phyloP scores from a whole-genome alignment of 2,113 vertebrate genomes.

The Oncorhynchus kisutch region DNA sequence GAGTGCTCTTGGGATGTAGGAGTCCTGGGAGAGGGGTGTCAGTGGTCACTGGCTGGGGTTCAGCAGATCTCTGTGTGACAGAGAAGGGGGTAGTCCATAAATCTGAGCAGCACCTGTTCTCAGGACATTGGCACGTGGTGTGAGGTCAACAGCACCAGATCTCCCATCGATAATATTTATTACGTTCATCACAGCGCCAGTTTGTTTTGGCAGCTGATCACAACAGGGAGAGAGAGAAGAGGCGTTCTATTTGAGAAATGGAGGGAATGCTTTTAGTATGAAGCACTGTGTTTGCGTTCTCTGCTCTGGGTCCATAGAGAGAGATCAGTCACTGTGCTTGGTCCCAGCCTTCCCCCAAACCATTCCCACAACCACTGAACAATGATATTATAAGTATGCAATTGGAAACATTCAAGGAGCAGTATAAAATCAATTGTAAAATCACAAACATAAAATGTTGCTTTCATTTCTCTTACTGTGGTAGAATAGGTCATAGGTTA shows the following conservation, averaged over 20 bases:
- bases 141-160: conserved; percentile 70
- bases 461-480: conserved; percentile 28
- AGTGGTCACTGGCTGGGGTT: neutral
- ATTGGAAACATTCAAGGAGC: conserved; percentile 39
- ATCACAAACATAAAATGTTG: conserved; percentile 19
- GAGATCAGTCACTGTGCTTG: conserved; percentile 45
- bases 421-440: conserved; percentile 25
- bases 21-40: neutral
- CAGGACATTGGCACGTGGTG: conserved; percentile 57
- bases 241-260: conserved; percentile 45
- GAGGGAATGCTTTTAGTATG: conserved; percentile 52
- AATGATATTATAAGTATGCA: conserved; percentile 30
- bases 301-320: conserved; percentile 41
- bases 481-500: conserved; percentile 18
- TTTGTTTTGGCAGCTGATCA: conserved; percentile 76
- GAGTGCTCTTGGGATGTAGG: neutral
- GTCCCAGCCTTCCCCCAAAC: conserved; percentile 29
- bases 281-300: conserved; percentile 39
- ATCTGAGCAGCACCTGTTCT: conserved; percentile 73
- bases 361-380: conserved; percentile 33
- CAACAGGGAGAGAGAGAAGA: conserved; percentile 31
- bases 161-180: conserved; percentile 75
- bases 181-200: conserved; percentile 64
- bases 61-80: conserved; percentile 33
- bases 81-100: conserved; percentile 43